Evolutionary conservation across 2,797 vertebrate species (phyloP).

Genomic region (Anguilla obscura): DNA sequence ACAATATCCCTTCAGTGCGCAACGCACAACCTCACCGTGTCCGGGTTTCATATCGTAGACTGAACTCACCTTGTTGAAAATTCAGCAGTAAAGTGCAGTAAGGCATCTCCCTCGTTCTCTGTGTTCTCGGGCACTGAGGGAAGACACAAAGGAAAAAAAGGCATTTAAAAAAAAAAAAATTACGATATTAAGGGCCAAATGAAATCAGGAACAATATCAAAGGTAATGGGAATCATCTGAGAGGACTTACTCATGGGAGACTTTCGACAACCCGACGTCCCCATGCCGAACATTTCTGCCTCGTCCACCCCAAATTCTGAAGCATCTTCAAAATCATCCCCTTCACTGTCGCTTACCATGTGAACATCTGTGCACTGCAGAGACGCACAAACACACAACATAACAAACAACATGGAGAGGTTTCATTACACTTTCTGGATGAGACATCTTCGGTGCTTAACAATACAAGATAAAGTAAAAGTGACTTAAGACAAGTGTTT

Average conservation of each 20-base stretch:
- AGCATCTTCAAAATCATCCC: conserved; percentile 97
- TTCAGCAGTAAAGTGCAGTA: conserved; percentile 99
- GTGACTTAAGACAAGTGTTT: not conserved
- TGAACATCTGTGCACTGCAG: conserved; percentile 93
- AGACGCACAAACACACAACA: conserved; percentile 37
- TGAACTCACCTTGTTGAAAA: conserved; percentile 93
- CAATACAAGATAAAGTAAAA: not conserved
- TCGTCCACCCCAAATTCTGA: conserved; percentile 98
- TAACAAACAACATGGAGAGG: not conserved
- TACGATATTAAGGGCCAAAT: not conserved
- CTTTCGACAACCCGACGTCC: conserved; percentile 88
- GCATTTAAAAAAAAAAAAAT: too few species aligned
- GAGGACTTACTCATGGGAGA: conserved; percentile 91
- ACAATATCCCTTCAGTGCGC: not conserved
- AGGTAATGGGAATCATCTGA: not conserved
- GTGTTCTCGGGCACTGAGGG: conserved; percentile 95
- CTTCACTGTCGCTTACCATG: conserved; percentile 98
- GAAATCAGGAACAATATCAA: not conserved
- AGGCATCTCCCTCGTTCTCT: conserved; percentile 98
- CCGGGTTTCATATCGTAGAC: not conserved
- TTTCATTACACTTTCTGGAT: not conserved
- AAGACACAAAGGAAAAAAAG: conserved; percentile 1
- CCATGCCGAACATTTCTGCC: conserved; percentile 95
- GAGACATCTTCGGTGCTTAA: not conserved
- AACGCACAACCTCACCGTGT: not conserved